A percentile compares a stretch with the other conserved stretches of the same genome.
Conservation (phyloP, 2,888 invertebrate genomes). For the Willowsia nigromaculata region DNA sequence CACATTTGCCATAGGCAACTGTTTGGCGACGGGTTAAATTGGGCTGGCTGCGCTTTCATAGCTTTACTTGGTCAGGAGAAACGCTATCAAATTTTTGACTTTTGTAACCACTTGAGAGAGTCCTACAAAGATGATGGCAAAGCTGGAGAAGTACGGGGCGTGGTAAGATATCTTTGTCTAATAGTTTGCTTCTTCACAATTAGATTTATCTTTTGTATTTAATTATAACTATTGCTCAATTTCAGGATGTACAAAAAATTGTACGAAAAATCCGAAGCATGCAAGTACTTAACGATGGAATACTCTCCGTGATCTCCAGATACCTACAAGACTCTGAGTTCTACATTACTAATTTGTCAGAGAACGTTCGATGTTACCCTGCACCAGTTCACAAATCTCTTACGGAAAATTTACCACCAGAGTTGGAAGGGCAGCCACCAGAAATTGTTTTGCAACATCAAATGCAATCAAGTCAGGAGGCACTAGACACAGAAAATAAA, state of each 20-base stretch:
- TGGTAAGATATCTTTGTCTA: neutral
- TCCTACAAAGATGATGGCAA: constrained; percentile 82
- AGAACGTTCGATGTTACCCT: constrained; percentile 98
- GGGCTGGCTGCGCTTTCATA: constrained; percentile 99
- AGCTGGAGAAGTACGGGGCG: neutral
- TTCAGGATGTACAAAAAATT: constrained; percentile 94
- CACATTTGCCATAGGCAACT: constrained; percentile 86
- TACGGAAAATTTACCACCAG: neutral
- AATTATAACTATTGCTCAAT: constrained; percentile 74
- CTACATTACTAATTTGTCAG: constrained; percentile 88
- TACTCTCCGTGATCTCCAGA: constrained; percentile 96
- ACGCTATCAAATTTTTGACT: constrained; percentile 97
- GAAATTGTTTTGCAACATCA: too few relatives aligned
- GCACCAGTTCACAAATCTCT: constrained; percentile 92
- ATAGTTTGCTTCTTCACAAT: neutral
- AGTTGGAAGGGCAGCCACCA: too few relatives aligned
- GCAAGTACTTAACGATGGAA: constrained; percentile 98
- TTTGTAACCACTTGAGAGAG: constrained; percentile 97
- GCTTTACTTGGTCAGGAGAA: constrained; percentile 96
- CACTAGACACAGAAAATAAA: too few relatives aligned
- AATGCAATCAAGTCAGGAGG: too few relatives aligned
- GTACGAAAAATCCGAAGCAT: constrained; percentile 97
- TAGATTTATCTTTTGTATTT: constrained; percentile 75
- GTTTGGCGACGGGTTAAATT: constrained; percentile 98
- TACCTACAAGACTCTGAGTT: constrained; percentile 87